Percentiles rank a stretch among this genome's conserved stretches.
These are phyloP conservation scores for Tiliacea citrago DNA, from an alignment of 2,888 invertebrate genomes.

Conservation along the genomic window DNA sequence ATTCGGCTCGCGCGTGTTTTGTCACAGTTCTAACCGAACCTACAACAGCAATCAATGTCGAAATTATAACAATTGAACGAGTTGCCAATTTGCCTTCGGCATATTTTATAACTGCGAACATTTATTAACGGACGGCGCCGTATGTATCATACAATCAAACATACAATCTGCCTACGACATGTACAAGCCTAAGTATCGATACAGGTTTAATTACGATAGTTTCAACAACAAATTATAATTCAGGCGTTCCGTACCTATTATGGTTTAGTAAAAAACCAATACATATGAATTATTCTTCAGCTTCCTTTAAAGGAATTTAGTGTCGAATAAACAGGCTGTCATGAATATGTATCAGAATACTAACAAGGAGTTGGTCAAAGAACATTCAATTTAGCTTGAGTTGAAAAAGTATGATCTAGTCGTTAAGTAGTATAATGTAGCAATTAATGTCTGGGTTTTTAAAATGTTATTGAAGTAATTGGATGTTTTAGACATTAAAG, in stretches of 20 bases:
- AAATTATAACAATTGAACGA: too few species aligned
- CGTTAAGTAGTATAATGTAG: background rate
- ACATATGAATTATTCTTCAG: conserved; percentile 26
- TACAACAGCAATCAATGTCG: too few species aligned
- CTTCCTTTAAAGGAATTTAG: conserved; percentile 12
- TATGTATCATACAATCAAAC: too few species aligned
- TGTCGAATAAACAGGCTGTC: conserved; percentile 11
- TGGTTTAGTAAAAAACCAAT: conserved; percentile 18
- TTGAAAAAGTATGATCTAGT: background rate
- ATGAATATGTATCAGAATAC: conserved; percentile 39
- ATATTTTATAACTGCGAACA: too few species aligned
- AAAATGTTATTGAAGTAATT: conserved; percentile 4
- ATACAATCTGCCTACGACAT: too few species aligned
- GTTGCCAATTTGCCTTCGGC: too few species aligned
- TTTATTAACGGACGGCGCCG: too few species aligned
- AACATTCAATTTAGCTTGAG: conserved; percentile 14
- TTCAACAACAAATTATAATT: conserved; percentile 19
- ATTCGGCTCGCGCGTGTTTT: too few species aligned
- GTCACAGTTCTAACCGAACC: too few species aligned
- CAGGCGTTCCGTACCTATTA: background rate
- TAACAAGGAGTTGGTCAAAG: background rate
- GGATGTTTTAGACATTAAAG: background rate
- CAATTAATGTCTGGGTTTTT: background rate
- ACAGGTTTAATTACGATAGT: conserved; percentile 2
- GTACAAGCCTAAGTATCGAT: background rate